Conservation (phyloP, 2,797 vertebrate genomes). For the Halcyon badia region DNA sequence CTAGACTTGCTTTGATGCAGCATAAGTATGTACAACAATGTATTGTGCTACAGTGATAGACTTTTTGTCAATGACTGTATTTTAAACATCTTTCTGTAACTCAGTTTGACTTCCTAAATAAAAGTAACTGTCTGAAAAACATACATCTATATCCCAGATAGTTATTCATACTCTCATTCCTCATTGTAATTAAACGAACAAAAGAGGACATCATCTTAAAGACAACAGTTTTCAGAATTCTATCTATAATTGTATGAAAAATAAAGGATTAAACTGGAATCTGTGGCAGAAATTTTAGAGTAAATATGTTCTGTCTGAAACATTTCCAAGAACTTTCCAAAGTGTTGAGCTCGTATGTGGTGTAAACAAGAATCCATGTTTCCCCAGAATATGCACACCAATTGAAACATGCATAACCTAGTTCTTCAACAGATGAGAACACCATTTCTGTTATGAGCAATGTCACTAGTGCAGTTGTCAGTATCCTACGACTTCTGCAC, state of each 20-base stretch:
- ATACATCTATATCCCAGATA: not conserved
- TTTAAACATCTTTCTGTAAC: not conserved
- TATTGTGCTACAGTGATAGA: not conserved
- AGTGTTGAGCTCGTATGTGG: not conserved
- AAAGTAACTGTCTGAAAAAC: not conserved
- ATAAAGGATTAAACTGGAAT: not conserved
- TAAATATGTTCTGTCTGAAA: not conserved
- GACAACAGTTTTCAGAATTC: not conserved
- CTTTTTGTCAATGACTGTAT: not conserved
- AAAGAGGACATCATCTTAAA: not conserved
- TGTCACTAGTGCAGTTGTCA: too few relatives aligned
- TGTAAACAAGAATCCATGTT: not conserved
- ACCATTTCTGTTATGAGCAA: not conserved
- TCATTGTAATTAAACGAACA: not conserved
- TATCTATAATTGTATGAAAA: not conserved
- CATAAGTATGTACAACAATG: not conserved
- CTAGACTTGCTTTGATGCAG: not conserved
- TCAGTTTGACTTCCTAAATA: not conserved
- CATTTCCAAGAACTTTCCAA: not conserved
- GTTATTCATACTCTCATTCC: not conserved
- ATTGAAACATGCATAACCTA: not conserved
- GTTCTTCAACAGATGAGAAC: not conserved
- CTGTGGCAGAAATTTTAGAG: not conserved
- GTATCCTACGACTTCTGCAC: not conserved
- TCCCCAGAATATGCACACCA: not conserved